Conservation (phyloP, 2,113 vertebrate species). For the Nycticebus coucang region DNA sequence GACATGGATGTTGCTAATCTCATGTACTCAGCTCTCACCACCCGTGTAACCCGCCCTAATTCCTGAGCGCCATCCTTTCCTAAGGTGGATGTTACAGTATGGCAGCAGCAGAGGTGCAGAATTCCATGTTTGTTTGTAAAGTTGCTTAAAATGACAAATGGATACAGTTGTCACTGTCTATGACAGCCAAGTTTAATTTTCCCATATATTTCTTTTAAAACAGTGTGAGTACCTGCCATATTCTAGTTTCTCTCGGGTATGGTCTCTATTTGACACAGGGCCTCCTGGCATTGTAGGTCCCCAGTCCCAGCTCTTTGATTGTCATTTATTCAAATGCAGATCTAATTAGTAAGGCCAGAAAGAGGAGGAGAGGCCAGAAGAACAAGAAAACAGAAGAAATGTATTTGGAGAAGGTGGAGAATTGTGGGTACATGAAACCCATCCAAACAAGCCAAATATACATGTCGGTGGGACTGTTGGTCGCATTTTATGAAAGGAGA, state of each 20-base stretch:
- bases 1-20: too few relatives aligned
- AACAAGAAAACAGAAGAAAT: fast-evolving
- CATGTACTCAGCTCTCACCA: neutral
- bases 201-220: neutral
- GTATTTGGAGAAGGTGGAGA: neutral
- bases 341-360: neutral
- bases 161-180: neutral
- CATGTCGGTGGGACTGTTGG: neutral
- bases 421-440: neutral
- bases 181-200: neutral
- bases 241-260: neutral
- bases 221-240: neutral
- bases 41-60: fast-evolving
- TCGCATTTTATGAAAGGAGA: neutral
- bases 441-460: neutral
- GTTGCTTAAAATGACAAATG: neutral
- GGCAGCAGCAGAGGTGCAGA: neutral
- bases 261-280: neutral
- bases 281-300: neutral
- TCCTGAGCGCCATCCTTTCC: fast-evolving
- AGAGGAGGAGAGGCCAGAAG: too few relatives aligned
- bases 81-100: neutral
- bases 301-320: fast-evolving
- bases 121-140: neutral
- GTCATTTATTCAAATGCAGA: neutral